These are phyloP conservation scores for Salvelinus namaycush DNA, from an alignment of 2,113 vertebrate genomes.

Conservation along the genomic window DNA sequence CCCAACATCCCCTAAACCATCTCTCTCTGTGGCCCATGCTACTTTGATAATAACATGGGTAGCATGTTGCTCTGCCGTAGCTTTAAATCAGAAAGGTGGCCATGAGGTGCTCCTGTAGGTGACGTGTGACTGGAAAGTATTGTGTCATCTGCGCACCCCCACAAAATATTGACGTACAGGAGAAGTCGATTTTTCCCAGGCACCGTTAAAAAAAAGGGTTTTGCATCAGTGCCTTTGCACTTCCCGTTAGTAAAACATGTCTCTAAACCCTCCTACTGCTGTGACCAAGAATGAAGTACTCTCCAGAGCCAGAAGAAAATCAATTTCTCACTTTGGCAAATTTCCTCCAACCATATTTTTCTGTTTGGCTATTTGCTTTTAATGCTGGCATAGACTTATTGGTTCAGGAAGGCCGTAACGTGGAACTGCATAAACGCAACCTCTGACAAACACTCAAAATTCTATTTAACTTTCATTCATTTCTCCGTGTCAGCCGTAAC, in stretches of 20 bases:
- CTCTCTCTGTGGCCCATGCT: too few relatives aligned
- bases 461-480: constrained; percentile 71
- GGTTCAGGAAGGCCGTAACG: constrained; percentile 55
- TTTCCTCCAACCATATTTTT: constrained; percentile 60
- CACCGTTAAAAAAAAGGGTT: constrained; percentile 65
- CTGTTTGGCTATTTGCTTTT: constrained; percentile 70
- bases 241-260: constrained; percentile 68
- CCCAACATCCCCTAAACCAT: too few relatives aligned
- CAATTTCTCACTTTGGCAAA: constrained; percentile 74
- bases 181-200: constrained; percentile 62
- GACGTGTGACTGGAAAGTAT: constrained; percentile 66
- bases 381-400: constrained; percentile 69
- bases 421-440: constrained; percentile 61
- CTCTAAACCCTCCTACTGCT: constrained; percentile 53
- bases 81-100: constrained; percentile 63
- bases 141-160: constrained; percentile 59
- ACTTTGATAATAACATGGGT: background rate
- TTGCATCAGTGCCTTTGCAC: constrained; percentile 69
- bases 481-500: constrained; percentile 62
- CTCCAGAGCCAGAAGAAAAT: constrained; percentile 74
- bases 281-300: constrained; percentile 72
- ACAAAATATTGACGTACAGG: constrained; percentile 49
- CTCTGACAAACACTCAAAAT: constrained; percentile 68
- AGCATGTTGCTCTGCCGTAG: constrained; percentile 48
- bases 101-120: constrained; percentile 53